Base-by-base conservation (phyloP, 1,140 invertebrate species). In the Nilaparvata lugens region DNA sequence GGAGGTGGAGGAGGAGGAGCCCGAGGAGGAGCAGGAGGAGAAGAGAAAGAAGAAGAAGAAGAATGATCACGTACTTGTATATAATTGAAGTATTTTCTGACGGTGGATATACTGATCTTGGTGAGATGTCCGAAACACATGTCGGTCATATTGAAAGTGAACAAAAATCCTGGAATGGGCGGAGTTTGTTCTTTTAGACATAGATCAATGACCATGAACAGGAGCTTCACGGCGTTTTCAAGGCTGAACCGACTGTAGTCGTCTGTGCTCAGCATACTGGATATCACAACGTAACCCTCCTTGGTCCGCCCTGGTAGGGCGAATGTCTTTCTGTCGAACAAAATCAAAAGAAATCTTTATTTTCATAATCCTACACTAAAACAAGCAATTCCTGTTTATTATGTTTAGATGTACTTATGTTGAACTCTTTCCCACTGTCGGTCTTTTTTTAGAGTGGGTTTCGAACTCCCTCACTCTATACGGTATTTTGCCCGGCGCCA, bases 141-240 rank as follows among this genome's bases (percentile, higher is more conserved):
- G 9, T 81, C 81, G 67, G 81, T 81, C 79, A 83, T 83, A 66
- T 83, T 82, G 66, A 83, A 83, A 75, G 38, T 83, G 78, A 51
- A 84, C 74, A 67, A 82, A 81, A 3, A 81, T 81, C n/a, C 31
- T 16, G 24, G 58, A 25, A 14, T 58, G 56, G 31, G 24, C 18
- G 6, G 40, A 40, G n/a, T n/a, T 2, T 31, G 55, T 21, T 61
- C 31, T n/a, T 40, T 55, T 23, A 83, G 64, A 56, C 79, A 75
- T 28, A 79, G 69, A 64, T 84, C 82, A 62, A 82, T 81, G 65
- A 81, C 79, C 80, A 83, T 83, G 69, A 81, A 82, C 68, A 84
- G 82, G 1, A 79, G 75, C 65, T 81, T 77, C 5, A 83, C 74
- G 0, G 76, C 78, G 62, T 83, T 80, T 19, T 75, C 76, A 68